Evolutionary conservation across 2,797 vertebrate species (phyloP), one percentile per base, ranked within the genome.

Genomic region (Bradypodion pumilum): DNA sequence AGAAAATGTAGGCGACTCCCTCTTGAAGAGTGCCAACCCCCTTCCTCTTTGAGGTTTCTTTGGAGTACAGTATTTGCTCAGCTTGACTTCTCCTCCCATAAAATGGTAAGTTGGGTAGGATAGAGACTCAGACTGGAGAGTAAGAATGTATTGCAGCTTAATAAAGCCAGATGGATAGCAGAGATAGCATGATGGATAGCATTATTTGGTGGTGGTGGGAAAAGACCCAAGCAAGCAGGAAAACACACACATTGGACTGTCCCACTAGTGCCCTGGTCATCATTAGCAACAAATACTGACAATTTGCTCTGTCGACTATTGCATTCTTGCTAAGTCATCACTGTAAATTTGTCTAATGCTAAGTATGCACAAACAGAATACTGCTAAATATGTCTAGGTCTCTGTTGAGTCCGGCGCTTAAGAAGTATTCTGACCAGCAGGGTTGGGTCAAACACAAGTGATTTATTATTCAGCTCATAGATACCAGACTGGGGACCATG

Each of bases 1-100:
- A 87, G 74, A 44, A 89, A 90, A 86, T 37, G 74, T 74, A 60
- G 0, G 0, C 9, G 56, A 76, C 82, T 87, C 68, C 2, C 76
- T 72, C 12, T 5, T 78, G 70, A 65, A 70, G 74, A 78, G 35
- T 37, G 21, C 23, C 13, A 74, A 78, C 80, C 76, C 35, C 68
- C 27, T 74, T 62, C 70, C 7, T 56, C 82, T 72, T 87, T 37
- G 73, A 78, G 16, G 35, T 52, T 40, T 63, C 15, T 35, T 78
- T 87, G 49, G 70, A 65, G 16, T n/a, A n/a, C n/a, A n/a, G n/a
- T 13, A 68, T 0, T 4, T 73, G 84, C 75, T 60, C 52, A 76
- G 49, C 15, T 87, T 81, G 74, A 84, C 78, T 46, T 74, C 29
- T 65, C 37, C 29, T 60, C 69, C n/a, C 0, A 74, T 35, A 74